Evolutionary conservation across 2,113 vertebrate genomes (phyloP), one percentile per base, ranked within the genome.

Genomic region (Rattus norvegicus): DNA sequence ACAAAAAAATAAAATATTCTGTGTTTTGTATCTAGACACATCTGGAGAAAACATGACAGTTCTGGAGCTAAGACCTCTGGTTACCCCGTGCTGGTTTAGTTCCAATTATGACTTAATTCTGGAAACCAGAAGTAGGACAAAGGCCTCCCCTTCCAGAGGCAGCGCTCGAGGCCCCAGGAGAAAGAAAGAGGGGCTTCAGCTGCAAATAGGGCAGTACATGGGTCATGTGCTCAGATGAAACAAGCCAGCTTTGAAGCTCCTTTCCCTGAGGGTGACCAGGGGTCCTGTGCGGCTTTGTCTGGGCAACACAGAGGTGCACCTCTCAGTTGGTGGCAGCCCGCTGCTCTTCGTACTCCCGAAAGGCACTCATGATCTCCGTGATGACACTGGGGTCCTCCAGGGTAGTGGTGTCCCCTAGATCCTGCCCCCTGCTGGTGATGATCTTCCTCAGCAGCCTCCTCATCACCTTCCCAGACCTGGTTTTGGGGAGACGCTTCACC

Each of bases 391-490:
- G 99, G 96, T 99, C 99, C 26, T 99, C 99, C 95, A 99, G 97
- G 0, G 99, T 99, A 20, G 99, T 99, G 88, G 98, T 95, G 54
- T 99, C 99, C 22, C 99, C 99, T 47, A 99, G 98, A 88, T 98
- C 98, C 13, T 95, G 91, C 7, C 95, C 94, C 3, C 98, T 88
- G 2, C 98, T 98, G 16, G 93, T 98, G 91, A 99, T 97, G 9
- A 99, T 98, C 98, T 99, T 99, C 96, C 98, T 99, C 81, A 99
- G 98, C 69, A 99, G 98, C 86, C 99, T 98, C 92, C 99, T 98
- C 99, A 99, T 99, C 95, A 99, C 99, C 97, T 99, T 99, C 76
- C 99, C 99, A 0, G 99, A 99, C 54, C 99, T 99, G 1, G 99
- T 99, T 98, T 99, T 99, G 3, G 99, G 99, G 92, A 99, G 99